These are phyloP conservation scores for Galagoides demidoff DNA, from an alignment of 2,797 vertebrate genomes.

Conservation along the genomic window DNA sequence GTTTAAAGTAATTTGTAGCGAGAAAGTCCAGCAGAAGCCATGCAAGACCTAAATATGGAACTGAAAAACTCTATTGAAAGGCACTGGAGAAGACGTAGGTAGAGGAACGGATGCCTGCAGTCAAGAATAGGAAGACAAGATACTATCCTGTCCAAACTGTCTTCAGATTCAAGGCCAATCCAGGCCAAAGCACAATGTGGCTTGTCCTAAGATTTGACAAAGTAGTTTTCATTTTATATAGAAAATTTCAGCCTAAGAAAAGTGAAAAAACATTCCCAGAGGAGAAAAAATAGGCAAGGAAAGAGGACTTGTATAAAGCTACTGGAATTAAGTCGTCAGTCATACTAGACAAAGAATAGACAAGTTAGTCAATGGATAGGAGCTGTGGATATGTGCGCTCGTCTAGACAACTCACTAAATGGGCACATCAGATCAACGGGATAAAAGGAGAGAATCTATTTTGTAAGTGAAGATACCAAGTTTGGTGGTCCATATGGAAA, in stretches of 20 bases:
- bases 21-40: not conserved
- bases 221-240: not conserved
- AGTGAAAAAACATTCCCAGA: not conserved
- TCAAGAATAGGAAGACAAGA: not conserved
- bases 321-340: not conserved
- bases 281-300: not conserved
- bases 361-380: not conserved
- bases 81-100: not conserved
- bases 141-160: not conserved
- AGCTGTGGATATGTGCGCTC: not conserved
- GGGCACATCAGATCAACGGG: not conserved
- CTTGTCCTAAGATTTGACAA: not conserved
- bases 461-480: not conserved
- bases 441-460: not conserved
- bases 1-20: not conserved
- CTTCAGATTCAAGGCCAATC: not conserved
- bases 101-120: not conserved
- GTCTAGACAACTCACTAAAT: not conserved
- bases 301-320: not conserved
- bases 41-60: not conserved
- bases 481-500: not conserved
- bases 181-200: not conserved
- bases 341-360: not conserved
- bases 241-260: not conserved
- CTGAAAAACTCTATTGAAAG: slow-evolving; percentile 1